Percentiles rank a stretch among this genome's conserved stretches.
These are phyloP conservation scores for Micropterix aruncella DNA, from an alignment of 2,888 invertebrate species.

Conservation along the genomic window DNA sequence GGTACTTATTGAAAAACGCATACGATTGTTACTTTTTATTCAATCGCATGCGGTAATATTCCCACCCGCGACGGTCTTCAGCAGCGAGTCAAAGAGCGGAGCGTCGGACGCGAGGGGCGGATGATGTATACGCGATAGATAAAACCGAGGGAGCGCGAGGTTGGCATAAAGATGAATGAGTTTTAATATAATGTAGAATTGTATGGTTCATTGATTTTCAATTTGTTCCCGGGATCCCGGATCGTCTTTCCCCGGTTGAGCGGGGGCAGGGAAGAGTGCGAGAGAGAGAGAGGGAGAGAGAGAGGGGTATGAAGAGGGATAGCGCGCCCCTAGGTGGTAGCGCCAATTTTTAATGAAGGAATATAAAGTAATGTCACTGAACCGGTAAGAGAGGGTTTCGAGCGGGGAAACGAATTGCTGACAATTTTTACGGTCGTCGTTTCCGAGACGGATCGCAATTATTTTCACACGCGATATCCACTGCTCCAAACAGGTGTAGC, in stretches of 20 bases:
- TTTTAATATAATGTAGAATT: constrained; percentile 32
- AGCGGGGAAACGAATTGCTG: too few species aligned
- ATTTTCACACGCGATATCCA: too few species aligned
- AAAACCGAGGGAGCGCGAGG: constrained; percentile 7
- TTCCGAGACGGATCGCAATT: too few species aligned
- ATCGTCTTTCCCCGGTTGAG: not conserved
- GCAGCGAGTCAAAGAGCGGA: not conserved
- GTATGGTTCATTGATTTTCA: constrained; percentile 36
- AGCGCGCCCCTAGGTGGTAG: not conserved
- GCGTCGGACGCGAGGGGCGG: not conserved
- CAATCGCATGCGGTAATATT: too few species aligned
- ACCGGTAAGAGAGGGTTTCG: too few species aligned
- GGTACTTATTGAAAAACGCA: too few species aligned
- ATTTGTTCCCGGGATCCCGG: constrained; percentile 17
- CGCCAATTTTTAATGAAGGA: not conserved
- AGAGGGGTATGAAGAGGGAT: not conserved
- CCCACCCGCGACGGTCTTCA: too few species aligned
- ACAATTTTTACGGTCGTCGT: too few species aligned
- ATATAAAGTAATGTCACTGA: not conserved
- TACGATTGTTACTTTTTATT: too few species aligned
- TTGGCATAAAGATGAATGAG: constrained; percentile 21
- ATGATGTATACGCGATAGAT: not conserved
- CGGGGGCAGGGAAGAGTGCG: too few species aligned
- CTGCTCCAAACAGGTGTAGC: too few species aligned
- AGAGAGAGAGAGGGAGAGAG: too few species aligned